A percentile compares a stretch with the other conserved stretches of the same genome.
phyloP scores from a whole-genome alignment of 2,113 vertebrate species.

The Aplodontia rufa region DNA sequence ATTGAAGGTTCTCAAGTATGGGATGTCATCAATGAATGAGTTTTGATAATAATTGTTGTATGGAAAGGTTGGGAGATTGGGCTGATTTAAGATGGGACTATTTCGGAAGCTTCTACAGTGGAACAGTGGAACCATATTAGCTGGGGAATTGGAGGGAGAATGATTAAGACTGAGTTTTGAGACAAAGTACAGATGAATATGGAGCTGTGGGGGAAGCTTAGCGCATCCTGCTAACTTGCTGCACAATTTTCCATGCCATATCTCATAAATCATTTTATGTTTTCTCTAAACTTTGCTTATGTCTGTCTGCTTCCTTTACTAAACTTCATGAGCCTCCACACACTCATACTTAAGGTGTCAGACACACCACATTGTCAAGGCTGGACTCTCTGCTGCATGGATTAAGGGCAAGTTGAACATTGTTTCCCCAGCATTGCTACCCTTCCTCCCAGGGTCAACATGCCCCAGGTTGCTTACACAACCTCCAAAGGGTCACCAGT shows the following conservation, averaged over 20 bases:
- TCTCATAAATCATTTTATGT: not conserved
- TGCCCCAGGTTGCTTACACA: not conserved
- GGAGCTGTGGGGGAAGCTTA: not conserved
- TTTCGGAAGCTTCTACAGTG: not conserved
- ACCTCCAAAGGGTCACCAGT: not conserved
- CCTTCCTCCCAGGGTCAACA: not conserved
- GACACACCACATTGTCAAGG: not conserved
- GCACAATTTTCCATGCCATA: not conserved
- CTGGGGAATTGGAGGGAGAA: not conserved
- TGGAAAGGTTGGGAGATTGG: not conserved
- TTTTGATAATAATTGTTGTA: not conserved
- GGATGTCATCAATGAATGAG: not conserved
- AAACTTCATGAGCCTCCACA: not conserved
- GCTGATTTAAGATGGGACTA: not conserved
- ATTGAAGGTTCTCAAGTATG: not conserved
- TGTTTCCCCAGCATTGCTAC: not conserved
- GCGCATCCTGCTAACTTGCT: not conserved
- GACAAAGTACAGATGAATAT: not conserved
- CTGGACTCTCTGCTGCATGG: not conserved
- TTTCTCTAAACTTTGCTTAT: not conserved
- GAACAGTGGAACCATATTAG: not conserved
- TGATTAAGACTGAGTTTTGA: not conserved
- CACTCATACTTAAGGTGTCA: not conserved
- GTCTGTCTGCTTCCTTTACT: not conserved
- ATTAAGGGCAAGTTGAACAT: not conserved